These are phyloP conservation scores for Keiferia lycopersicella DNA, from an alignment of 2,888 invertebrate genomes.

Conservation along the genomic window DNA sequence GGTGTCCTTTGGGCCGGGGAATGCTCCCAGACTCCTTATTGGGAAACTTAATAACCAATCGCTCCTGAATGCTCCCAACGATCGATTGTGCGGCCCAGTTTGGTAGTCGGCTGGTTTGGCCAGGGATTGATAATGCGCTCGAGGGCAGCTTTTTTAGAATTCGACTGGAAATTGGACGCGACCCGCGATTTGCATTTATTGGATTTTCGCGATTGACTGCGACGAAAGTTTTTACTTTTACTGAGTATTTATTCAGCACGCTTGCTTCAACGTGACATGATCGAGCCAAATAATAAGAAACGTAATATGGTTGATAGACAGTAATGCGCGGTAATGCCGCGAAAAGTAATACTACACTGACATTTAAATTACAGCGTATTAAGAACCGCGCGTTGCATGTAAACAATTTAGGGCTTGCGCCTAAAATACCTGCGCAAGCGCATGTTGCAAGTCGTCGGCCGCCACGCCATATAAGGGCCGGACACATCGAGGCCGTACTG, in stretches of 20 bases:
- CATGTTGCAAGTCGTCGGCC: conserved; percentile 60
- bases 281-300: background rate
- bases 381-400: conserved; percentile 46
- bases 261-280: background rate
- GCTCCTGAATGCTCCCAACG: conserved; percentile 52
- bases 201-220: background rate
- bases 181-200: background rate
- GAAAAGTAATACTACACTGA: conserved; percentile 22
- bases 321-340: background rate
- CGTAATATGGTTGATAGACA: background rate
- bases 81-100: conserved; percentile 75
- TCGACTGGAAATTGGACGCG: conserved; percentile 7
- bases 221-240: conserved; percentile 3
- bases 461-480: conserved; percentile 68
- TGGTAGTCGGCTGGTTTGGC: conserved; percentile 45
- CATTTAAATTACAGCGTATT: conserved; percentile 30
- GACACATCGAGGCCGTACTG: conserved; percentile 60
- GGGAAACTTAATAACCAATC: conserved; percentile 69
- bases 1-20: conserved; percentile 73
- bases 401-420: conserved; percentile 65
- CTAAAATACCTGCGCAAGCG: conserved; percentile 63
- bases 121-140: conserved; percentile 13
- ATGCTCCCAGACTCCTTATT: conserved; percentile 67
- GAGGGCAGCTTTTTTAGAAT: conserved; percentile 10
- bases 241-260: background rate